Percentiles rank a stretch among this genome's conserved stretches.
Conservation (phyloP, 2,797 vertebrate genomes). For the Sphaeramia orbicularis region DNA sequence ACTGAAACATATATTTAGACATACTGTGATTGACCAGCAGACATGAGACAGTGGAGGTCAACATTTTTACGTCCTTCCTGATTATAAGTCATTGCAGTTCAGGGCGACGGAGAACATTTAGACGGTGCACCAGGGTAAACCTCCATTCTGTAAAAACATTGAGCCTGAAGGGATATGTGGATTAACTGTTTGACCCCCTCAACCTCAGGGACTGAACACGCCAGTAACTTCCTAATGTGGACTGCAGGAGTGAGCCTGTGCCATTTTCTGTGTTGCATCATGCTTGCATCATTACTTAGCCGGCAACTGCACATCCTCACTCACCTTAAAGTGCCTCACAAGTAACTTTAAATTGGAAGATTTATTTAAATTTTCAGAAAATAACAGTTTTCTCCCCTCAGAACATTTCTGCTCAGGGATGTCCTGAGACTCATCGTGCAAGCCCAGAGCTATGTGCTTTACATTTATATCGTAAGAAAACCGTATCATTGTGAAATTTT, state of each 20-base stretch:
- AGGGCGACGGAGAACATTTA: slow-evolving; percentile 50
- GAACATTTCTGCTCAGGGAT: slow-evolving; percentile 32
- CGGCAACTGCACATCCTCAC: slow-evolving; percentile 46
- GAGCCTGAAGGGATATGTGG: slow-evolving; percentile 31
- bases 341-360: slow-evolving; percentile 66
- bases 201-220: slow-evolving; percentile 41
- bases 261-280: slow-evolving; percentile 60
- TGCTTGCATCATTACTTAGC: slow-evolving; percentile 61
- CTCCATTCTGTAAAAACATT: slow-evolving; percentile 58
- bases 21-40: slow-evolving; percentile 42
- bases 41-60: slow-evolving; percentile 63
- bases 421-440: slow-evolving; percentile 38
- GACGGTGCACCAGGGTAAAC: slow-evolving; percentile 30
- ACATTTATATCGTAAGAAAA: slow-evolving; percentile 28
- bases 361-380: slow-evolving; percentile 55
- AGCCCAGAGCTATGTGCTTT: slow-evolving; percentile 20
- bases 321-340: slow-evolving; percentile 64
- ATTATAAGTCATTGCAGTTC: slow-evolving; percentile 53
- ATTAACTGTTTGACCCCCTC: slow-evolving; percentile 69
- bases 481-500: slow-evolving; percentile 3
- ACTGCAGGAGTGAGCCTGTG: slow-evolving; percentile 53
- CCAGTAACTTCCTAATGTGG: slow-evolving; percentile 36
- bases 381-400: slow-evolving; percentile 23
- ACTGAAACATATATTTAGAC: slow-evolving; percentile 58
- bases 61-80: slow-evolving; percentile 52